phyloP scores from a whole-genome alignment of 2,797 vertebrate genomes.

The Enteromius argenteus region DNA sequence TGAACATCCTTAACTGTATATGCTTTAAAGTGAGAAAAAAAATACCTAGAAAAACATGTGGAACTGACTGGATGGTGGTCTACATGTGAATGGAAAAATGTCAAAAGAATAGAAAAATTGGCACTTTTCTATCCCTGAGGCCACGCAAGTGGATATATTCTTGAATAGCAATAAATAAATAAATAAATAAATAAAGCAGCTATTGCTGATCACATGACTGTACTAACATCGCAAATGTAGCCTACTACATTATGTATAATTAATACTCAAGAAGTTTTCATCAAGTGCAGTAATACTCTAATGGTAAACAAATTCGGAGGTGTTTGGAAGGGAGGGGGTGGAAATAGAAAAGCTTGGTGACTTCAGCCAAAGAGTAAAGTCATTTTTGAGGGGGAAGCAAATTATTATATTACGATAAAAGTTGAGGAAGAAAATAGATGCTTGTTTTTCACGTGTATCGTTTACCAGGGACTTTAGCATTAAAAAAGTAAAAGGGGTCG shows the following conservation, averaged over 20 bases:
- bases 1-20: background rate
- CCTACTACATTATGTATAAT: background rate
- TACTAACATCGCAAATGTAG: background rate
- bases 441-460: background rate
- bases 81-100: background rate
- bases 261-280: background rate
- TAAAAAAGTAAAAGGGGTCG: background rate
- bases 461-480: background rate
- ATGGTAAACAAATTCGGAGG: background rate
- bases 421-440: background rate
- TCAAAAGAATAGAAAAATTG: background rate
- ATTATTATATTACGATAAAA: background rate
- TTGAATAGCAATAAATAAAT: background rate
- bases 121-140: background rate
- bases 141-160: background rate
- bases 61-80: background rate
- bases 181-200: background rate
- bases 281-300: background rate
- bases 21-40: no score
- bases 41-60: background rate
- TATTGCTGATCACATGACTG: background rate
- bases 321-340: background rate
- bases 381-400: background rate
- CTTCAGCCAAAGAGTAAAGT: background rate
- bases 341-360: background rate